A percentile compares a stretch with the other conserved stretches of the same genome.
phyloP scores from a whole-genome alignment of 2,888 invertebrate genomes.

The Harpalus rubripes region DNA sequence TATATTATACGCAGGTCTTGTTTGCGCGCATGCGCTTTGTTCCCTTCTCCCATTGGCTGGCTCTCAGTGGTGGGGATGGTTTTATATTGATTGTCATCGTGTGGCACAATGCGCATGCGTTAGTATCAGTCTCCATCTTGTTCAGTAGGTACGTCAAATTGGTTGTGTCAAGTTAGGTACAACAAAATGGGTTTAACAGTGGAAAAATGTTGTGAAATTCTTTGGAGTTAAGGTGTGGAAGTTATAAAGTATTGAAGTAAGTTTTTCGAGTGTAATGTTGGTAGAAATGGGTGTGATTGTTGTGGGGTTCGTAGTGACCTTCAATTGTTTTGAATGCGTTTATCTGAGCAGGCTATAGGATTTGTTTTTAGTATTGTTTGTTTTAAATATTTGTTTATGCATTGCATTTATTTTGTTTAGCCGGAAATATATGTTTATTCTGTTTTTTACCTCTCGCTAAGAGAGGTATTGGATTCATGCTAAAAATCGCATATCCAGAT shows the following conservation, averaged over 20 bases:
- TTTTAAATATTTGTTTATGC: conserved; percentile 4
- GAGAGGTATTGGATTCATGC: no score
- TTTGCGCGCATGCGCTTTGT: neutral
- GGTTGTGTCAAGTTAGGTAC: conserved; percentile 14
- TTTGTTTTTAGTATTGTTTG: neutral
- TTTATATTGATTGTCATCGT: conserved; percentile 59
- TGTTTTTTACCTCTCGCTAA: no score
- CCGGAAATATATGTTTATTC: neutral
- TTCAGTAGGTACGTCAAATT: conserved; percentile 64
- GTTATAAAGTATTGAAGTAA: conserved; percentile 11
- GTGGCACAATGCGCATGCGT: conserved; percentile 52
- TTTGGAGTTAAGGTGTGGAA: conserved; percentile 41
- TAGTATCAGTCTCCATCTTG: conserved; percentile 55
- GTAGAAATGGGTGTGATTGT: neutral
- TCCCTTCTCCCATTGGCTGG: conserved; percentile 10
- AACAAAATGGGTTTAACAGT: conserved; percentile 44
- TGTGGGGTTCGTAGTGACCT: conserved; percentile 15
- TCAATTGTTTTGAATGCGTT: conserved; percentile 39
- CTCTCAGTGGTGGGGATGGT: conserved; percentile 42
- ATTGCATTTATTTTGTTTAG: neutral
- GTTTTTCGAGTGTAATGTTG: conserved; percentile 33
- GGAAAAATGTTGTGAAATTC: conserved; percentile 16
- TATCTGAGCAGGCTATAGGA: neutral
- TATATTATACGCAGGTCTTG: conserved; percentile 45
- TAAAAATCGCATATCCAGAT: no score